These are phyloP conservation scores for Conops quadrifasciatus DNA, from an alignment of 2,888 invertebrate species.

Conservation along the genomic window DNA sequence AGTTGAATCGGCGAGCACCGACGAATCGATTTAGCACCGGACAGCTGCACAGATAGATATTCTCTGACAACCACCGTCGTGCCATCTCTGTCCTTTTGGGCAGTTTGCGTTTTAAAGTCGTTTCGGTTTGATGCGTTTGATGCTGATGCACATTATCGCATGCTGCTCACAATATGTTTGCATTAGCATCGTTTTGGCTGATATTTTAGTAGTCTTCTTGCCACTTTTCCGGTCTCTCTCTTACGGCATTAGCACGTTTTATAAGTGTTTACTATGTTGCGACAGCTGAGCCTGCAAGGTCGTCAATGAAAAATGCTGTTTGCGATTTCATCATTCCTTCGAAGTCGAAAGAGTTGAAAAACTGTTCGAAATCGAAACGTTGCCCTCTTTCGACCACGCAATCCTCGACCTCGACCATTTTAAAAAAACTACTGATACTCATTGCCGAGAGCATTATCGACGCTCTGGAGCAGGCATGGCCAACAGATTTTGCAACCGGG, in stretches of 20 bases:
- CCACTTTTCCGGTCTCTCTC: background rate
- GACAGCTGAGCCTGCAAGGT: slow-evolving; percentile 8
- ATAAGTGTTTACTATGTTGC: slow-evolving; percentile 23
- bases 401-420: too few species aligned
- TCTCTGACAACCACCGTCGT: slow-evolving; percentile 1
- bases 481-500: too few species aligned
- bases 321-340: too few species aligned
- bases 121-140: background rate
- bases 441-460: too few species aligned
- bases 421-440: too few species aligned
- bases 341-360: too few species aligned
- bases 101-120: background rate
- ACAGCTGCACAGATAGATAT: background rate
- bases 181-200: slow-evolving; percentile 15
- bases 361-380: too few species aligned
- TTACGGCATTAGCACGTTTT: slow-evolving; percentile 25
- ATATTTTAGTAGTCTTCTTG: background rate
- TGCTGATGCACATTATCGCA: slow-evolving; percentile 21
- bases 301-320: slow-evolving; percentile 2
- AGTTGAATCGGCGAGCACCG: background rate
- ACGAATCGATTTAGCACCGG: background rate
- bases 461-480: too few species aligned
- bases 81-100: background rate
- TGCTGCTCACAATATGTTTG: slow-evolving; percentile 28
- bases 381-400: too few species aligned